Evolutionary conservation across 2,113 vertebrate species (phyloP).

Genomic region (Danionella cerebrum): DNA sequence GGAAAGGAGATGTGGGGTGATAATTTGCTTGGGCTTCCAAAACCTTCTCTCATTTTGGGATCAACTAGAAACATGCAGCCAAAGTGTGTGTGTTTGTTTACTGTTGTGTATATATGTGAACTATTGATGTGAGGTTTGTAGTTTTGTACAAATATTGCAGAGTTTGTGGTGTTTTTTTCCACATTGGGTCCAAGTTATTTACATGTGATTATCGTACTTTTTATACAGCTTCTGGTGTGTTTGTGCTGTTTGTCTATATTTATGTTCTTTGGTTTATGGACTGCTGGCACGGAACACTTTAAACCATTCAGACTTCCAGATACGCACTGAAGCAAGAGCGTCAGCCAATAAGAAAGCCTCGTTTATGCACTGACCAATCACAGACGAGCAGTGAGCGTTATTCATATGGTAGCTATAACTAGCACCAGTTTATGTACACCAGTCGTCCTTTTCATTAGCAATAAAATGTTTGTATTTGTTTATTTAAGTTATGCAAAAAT

Average conservation of each 20-base stretch:
- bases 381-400: conserved; percentile 41
- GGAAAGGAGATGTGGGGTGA: neutral
- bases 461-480: conserved; percentile 34
- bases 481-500: too few relatives aligned
- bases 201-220: conserved; percentile 53
- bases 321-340: neutral
- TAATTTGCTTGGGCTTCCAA: conserved; percentile 31
- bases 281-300: conserved; percentile 10
- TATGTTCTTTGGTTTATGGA: conserved; percentile 17
- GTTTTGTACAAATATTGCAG: conserved; percentile 54
- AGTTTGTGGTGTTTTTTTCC: conserved; percentile 63
- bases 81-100: conserved; percentile 47
- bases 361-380: conserved; percentile 74
- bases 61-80: conserved; percentile 41
- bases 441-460: conserved; percentile 64
- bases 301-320: conserved; percentile 4
- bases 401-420: conserved; percentile 52
- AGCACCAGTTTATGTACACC: conserved; percentile 77
- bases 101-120: conserved; percentile 16
- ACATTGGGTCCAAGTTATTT: conserved; percentile 57
- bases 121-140: conserved; percentile 52
- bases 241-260: conserved; percentile 39
- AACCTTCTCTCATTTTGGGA: conserved; percentile 20
- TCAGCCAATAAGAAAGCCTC: conserved; percentile 47
- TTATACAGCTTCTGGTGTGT: conserved; percentile 60